These are phyloP conservation scores for Pyrrhosoma nymphula DNA, from an alignment of 2,888 invertebrate genomes.

Conservation along the genomic window DNA sequence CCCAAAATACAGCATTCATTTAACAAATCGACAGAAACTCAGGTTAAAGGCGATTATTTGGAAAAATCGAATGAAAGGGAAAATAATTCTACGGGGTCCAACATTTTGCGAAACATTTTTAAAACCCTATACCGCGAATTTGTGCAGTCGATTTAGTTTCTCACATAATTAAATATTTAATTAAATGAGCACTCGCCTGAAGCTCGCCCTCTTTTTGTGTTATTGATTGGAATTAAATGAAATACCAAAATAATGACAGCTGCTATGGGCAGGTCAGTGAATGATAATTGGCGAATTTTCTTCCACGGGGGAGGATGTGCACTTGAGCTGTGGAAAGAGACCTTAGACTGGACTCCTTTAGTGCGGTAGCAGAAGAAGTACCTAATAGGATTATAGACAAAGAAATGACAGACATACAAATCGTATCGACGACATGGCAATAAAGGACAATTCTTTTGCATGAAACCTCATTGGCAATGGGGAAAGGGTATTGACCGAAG, in stretches of 20 bases:
- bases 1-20: not conserved
- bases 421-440: not conserved
- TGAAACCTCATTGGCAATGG: not conserved
- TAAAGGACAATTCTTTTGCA: not conserved
- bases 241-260: not conserved
- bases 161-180: not conserved
- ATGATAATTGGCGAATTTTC: not conserved
- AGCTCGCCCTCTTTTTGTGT: not conserved
- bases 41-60: not conserved
- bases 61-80: not conserved
- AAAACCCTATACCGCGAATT: not conserved
- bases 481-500: not conserved
- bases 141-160: not conserved
- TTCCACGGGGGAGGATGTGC: not conserved
- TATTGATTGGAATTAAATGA: not conserved
- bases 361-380: not conserved
- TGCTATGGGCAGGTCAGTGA: not conserved
- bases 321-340: not conserved
- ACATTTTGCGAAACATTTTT: not conserved
- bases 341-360: not conserved
- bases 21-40: not conserved
- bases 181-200: not conserved
- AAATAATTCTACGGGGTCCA: not conserved
- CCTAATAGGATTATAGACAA: not conserved
- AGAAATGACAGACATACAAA: not conserved